Base-by-base conservation (phyloP, 64 coral and sea anemone species). In the Porites australiensis region DNA sequence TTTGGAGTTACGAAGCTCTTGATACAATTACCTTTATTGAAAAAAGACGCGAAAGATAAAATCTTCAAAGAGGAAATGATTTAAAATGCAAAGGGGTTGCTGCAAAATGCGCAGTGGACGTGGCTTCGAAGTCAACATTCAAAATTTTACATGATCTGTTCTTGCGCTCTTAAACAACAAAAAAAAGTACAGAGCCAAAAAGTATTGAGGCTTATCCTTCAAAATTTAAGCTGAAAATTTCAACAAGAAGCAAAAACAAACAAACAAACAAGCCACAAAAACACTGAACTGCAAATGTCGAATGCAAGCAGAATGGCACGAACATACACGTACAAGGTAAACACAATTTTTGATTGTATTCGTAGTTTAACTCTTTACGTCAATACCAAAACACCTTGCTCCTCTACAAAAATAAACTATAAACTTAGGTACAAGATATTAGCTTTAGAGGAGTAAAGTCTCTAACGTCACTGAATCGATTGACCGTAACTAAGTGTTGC, bases 21-120 rank as follows among this genome's bases (percentile, higher is more conserved):
- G 77, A 80, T 80, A 63, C 45, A 68, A 63, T 68, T 68, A 46
- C 61, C 37, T 82, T 84, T 51, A 84, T 45, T 44, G 50, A 60
- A 80, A 80, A 79, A 84, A 84, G 44, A 68, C 46, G 45, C 23
- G 0, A 84, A 84, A 84, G 81, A 84, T 84, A 84, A 84, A 44
- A 84, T 84, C 81, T 84, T 84, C 46, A 10, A 23, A 19, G 9
- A 60, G 14, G 61, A 68, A 68, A 84, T 68, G 18, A 68, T 84
- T 84, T 37, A 37, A 37, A 84, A 13, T 84, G 9, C 77, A 13
- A 60, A 59, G 50, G 45, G 59, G 46, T 23, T 55, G 27, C 27
- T 37, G 27, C 6, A 63, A 62, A 53, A 49, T 14, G 4, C 5
- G 5, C 1, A 52, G 4, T 15, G 14, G 13, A 43, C 53, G 20